Evolutionary conservation across 2,797 vertebrate genomes (phyloP).

Genomic region (Sebastes minor): DNA sequence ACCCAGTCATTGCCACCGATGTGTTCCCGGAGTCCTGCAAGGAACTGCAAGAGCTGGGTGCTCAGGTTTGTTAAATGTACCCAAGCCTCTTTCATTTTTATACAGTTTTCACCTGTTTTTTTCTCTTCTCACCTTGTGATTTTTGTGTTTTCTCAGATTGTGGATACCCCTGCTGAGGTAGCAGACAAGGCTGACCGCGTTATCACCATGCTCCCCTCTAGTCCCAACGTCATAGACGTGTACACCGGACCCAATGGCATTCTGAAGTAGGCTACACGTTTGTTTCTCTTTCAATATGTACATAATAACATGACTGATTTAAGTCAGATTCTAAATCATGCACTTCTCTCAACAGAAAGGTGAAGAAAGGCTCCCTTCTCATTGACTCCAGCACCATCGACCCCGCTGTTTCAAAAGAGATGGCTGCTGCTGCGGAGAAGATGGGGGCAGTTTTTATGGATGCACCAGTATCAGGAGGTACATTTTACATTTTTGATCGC

Average conservation of each 20-base stretch:
- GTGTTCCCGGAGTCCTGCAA: constrained; percentile 98
- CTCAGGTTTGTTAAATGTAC: constrained; percentile 84
- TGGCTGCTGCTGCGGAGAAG: constrained; percentile 93
- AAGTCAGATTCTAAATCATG: neutral
- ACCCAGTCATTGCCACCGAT: constrained; percentile 93
- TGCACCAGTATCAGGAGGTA: constrained; percentile 98
- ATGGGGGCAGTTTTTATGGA: constrained; percentile 99
- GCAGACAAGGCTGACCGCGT: constrained; percentile 97
- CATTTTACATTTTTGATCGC: constrained; percentile 10
- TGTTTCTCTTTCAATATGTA: neutral
- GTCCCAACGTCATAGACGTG: constrained; percentile 91
- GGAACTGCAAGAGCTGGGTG: constrained; percentile 92
- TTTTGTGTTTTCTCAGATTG: constrained; percentile 83
- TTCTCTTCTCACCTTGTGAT: neutral
- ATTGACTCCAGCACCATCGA: constrained; percentile 99
- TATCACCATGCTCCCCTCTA: constrained; percentile 98
- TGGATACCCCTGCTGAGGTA: constrained; percentile 94
- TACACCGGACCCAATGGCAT: constrained; percentile 95
- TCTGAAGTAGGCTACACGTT: constrained; percentile 76
- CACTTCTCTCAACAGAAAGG: constrained; percentile 85
- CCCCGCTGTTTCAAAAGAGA: constrained; percentile 94
- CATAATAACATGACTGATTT: neutral
- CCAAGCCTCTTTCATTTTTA: neutral
- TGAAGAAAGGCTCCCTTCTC: constrained; percentile 96
- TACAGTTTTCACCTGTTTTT: neutral